Conservation (phyloP, 2,113 vertebrate genomes). For the Ammospiza nelsoni region DNA sequence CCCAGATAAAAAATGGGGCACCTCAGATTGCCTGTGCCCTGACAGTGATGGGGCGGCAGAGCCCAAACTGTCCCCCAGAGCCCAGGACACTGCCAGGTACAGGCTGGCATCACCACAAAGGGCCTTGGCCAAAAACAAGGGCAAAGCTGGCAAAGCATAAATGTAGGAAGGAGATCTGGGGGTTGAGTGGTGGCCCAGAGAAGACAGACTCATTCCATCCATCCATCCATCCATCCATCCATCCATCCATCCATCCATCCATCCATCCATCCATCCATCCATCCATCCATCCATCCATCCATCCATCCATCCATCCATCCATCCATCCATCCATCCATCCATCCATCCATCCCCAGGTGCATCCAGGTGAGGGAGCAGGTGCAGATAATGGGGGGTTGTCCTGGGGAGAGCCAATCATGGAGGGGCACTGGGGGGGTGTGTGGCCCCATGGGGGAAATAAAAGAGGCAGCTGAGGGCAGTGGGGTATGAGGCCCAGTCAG, state of each 20-base stretch:
- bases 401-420: background rate
- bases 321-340: no score
- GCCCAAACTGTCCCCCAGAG: accelerated
- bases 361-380: background rate
- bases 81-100: accelerated
- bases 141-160: background rate
- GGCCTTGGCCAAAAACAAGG: background rate
- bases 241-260: background rate
- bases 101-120: background rate
- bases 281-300: background rate
- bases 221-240: background rate
- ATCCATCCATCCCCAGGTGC: background rate
- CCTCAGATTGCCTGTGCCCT: background rate
- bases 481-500: accelerated
- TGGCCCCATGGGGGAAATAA: conserved; percentile 4
- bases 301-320: no score
- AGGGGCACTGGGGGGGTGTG: accelerated
- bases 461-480: background rate
- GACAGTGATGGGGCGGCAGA: background rate
- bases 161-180: accelerated
- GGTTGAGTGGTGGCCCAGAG: background rate
- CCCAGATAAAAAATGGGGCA: background rate
- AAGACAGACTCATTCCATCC: no score
- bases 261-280: background rate
- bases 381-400: background rate